Percentiles rank a stretch among this genome's conserved stretches.
phyloP scores from a whole-genome alignment of 2,888 invertebrate genomes.

The Panopea generosa region DNA sequence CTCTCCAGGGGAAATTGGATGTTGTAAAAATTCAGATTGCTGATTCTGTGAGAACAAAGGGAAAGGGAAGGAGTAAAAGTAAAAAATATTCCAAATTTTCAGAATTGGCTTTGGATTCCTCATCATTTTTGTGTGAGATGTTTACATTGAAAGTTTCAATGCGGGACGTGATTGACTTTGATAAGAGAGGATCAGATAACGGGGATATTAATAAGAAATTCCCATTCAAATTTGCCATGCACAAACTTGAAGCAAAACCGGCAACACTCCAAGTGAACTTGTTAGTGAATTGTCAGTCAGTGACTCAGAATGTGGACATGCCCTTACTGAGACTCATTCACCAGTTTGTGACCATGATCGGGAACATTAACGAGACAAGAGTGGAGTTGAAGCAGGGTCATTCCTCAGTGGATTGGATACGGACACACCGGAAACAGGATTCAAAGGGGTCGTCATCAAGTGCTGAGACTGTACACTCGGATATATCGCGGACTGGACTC shows the following conservation, averaged over 20 bases:
- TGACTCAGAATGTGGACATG: slow-evolving; percentile 99
- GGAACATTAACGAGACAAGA: slow-evolving; percentile 97
- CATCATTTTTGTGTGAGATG: slow-evolving; percentile 96
- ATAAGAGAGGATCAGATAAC: slow-evolving; percentile 74
- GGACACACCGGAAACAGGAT: slow-evolving; percentile 83
- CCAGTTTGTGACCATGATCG: slow-evolving; percentile 99
- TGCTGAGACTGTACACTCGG: slow-evolving; percentile 79
- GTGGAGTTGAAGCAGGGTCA: slow-evolving; percentile 93
- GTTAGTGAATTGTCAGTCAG: slow-evolving; percentile 93
- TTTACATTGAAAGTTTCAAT: slow-evolving; percentile 95
- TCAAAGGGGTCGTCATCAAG: slow-evolving; percentile 82
- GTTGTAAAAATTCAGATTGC: slow-evolving; percentile 96
- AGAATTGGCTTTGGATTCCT: slow-evolving; percentile 90
- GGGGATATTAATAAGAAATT: slow-evolving; percentile 50
- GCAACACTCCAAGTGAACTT: slow-evolving; percentile 97
- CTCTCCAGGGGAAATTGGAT: slow-evolving; percentile 90
- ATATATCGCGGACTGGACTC: slow-evolving; percentile 62
- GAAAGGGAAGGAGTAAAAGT: slow-evolving; percentile 72
- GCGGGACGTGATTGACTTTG: slow-evolving; percentile 94
- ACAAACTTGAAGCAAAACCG: slow-evolving; percentile 85
- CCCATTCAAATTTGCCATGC: slow-evolving; percentile 81
- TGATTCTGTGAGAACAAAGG: slow-evolving; percentile 88
- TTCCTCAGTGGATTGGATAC: slow-evolving; percentile 76
- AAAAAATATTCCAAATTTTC: slow-evolving; percentile 44
- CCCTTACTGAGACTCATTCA: slow-evolving; percentile 95